Conservation (phyloP, 2,797 vertebrate species). For the Molossus molossus region DNA sequence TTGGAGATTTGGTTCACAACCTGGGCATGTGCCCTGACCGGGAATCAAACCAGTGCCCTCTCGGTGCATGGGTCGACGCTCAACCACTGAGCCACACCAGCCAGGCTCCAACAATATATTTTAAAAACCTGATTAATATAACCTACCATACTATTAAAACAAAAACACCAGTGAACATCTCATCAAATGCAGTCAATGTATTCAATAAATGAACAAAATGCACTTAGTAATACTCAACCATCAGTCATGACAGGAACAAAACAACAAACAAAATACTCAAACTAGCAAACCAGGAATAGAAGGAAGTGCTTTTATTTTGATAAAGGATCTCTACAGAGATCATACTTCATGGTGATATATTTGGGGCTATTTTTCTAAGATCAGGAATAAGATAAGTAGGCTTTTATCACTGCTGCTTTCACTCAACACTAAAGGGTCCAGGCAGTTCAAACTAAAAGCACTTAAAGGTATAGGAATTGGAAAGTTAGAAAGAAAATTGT, state of each 20-base stretch:
- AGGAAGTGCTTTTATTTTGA: conserved; percentile 16
- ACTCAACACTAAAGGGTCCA: conserved; percentile 29
- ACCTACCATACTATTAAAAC: conserved; percentile 20
- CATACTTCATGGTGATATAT: neutral
- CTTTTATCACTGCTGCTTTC: conserved; percentile 1
- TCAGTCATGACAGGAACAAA: neutral
- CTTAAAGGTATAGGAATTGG: neutral
- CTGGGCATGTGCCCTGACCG: no score
- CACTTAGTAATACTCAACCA: conserved; percentile 55
- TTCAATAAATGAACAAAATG: conserved; percentile 28
- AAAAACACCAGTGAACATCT: neutral
- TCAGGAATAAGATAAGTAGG: conserved; percentile 21
- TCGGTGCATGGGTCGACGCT: no score
- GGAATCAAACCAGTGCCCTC: no score
- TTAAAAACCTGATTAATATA: conserved; percentile 28
- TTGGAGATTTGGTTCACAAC: no score
- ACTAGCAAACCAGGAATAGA: conserved; percentile 46
- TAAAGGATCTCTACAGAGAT: conserved; percentile 52
- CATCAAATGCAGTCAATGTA: neutral
- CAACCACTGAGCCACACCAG: no score
- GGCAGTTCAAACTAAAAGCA: neutral
- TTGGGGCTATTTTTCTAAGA: conserved; percentile 1
- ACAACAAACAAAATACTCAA: conserved; percentile 10
- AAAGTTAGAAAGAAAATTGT: conserved; percentile 42
- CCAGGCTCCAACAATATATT: neutral